Evolutionary conservation across 2,797 vertebrate species (phyloP), one percentile per base, ranked within the genome.

Genomic region (Dermochelys coriacea): DNA sequence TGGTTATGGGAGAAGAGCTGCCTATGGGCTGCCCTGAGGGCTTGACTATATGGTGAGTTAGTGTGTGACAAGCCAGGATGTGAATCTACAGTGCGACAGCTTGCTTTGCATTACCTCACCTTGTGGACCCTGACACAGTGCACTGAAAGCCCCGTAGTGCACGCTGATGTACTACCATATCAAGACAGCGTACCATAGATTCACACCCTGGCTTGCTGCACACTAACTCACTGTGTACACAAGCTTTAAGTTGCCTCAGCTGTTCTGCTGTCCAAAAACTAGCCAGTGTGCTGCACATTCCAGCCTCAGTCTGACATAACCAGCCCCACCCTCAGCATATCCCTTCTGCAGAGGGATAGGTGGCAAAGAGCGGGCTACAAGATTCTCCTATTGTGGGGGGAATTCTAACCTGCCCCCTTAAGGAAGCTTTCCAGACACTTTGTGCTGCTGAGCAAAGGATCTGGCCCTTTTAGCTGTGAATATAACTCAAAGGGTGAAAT

Each of bases 1-100:
- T 37, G 4, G 4, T 90, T 92, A 71, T 82, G 95, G 90, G 92
- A 87, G 94, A 82, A 94, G 71, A 85, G 84, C 16, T 85, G 61
- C 57, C 47, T 89, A 61, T 68, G 87, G 71, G 90, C 16, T 61
- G 31, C 59, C 31, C 31, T 2, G 8, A 64, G 61, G 16, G 55
- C 5, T 29, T 57, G 25, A 27, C 55, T 57, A 57, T 15, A 64
- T 64, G 15, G 61, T 19, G 34, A n/a, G 61, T 64, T 64, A 9
- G 61, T 31, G 14, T 16, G 7, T 19, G 7, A 34, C 31, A 64
- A 64, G 31, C 4, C 34, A 64, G 16, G 8, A 7, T 18, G 16
- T 64, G 61, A 64, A n/a, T 64, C 61, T n/a, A n/a, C 8, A n/a
- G 16, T n/a, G 34, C 8, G 2, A 31, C 16, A n/a, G 16, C 16